Evolutionary conservation across 2,888 invertebrate species (phyloP), one percentile per base, ranked within the genome.

Genomic region (Pseudanteris insignis): DNA sequence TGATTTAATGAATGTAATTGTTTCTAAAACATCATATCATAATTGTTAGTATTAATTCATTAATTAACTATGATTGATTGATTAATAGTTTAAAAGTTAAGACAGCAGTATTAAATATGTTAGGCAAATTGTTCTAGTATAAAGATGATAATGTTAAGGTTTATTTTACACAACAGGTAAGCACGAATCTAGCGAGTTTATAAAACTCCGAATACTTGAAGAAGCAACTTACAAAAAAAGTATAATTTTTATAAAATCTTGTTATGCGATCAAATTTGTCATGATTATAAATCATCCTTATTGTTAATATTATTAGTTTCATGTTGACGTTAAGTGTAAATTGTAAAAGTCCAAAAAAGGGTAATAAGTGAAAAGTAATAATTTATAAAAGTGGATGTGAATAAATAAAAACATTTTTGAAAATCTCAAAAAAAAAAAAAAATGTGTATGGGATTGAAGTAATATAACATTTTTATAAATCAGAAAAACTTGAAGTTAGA

Each of bases 1-100:
- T n/a, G n/a, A n/a, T n/a, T n/a, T n/a, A n/a, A n/a, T n/a, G n/a
- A n/a, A n/a, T n/a, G n/a, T n/a, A 40, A 62, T 62, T 55, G 55
- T 62, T 62, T 62, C 62, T 46, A 62, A 62, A 57, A 46, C 32
- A 51, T 57, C 57, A 63, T 63, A 63, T 63, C 62, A 58, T 53
- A 43, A 57, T 63, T 63, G 62, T 63, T 63, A 57, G 57, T 53
- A 57, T 62, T 62, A 57, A 55, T 57, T 57, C 13, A 57, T 50
- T 51, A 40, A 47, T 62, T 62, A 33, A 46, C 36, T 57, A 59
- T 46, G 50, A 50, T 50, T 57, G 43, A 51, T 55, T 51, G 40
- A 43, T 62, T 62, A 33, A 57, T 41, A 62, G 58, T 58, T 58
- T 59, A 46, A 53, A 34, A 21, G 43, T 57, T 53, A 46, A 47